Conservation (phyloP, 2,888 invertebrate species). For the Lamproptera curius region DNA sequence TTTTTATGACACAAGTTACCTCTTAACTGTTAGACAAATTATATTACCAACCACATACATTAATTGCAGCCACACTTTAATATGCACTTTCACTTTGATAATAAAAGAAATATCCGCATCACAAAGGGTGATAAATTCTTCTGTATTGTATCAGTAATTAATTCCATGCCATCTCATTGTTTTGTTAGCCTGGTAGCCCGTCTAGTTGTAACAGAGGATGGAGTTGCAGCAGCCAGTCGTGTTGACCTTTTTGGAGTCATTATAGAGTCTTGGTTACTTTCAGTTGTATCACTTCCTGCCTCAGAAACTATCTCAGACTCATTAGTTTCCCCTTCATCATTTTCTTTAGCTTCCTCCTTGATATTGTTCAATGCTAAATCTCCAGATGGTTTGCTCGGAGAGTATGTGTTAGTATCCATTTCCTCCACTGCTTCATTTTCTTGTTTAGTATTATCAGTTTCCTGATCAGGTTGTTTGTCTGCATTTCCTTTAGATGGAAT, state of each 20-base stretch:
- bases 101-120: no score
- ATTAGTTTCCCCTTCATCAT: slow-evolving; percentile 1
- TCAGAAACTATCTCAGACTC: background rate
- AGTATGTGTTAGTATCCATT: background rate
- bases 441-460: slow-evolving; percentile 4
- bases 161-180: slow-evolving; percentile 10
- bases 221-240: slow-evolving; percentile 40
- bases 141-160: background rate
- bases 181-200: slow-evolving; percentile 48
- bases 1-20: background rate
- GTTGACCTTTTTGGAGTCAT: slow-evolving; percentile 46
- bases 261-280: slow-evolving; percentile 32
- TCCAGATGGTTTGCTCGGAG: background rate
- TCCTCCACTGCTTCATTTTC: slow-evolving; percentile 1
- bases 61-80: no score
- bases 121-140: no score
- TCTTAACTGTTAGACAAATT: no score
- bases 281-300: slow-evolving; percentile 15
- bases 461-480: no score
- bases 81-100: no score
- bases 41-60: no score
- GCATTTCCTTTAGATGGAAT: no score
- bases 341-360: slow-evolving; percentile 4
- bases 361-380: slow-evolving; percentile 3
- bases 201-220: slow-evolving; percentile 48